Conservation (phyloP, 2,888 invertebrate genomes). For the Calliphora vomitoria region DNA sequence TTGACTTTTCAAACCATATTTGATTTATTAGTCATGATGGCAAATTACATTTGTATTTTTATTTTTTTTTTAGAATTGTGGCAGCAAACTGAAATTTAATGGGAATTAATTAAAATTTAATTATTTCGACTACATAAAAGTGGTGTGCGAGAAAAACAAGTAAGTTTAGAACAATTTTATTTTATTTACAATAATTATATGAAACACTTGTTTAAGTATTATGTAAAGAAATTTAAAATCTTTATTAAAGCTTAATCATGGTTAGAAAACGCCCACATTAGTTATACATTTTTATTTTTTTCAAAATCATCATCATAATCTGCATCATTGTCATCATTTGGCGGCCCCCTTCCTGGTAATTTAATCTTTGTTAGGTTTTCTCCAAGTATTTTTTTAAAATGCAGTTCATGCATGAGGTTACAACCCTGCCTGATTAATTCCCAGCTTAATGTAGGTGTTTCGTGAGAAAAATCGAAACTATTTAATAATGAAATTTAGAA, state of each 20-base stretch:
- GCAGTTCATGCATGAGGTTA: constrained; percentile 62
- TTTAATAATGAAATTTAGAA: constrained; percentile 30
- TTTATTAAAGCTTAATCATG: constrained; percentile 15
- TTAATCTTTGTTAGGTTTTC: constrained; percentile 9
- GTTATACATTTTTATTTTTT: too few relatives aligned
- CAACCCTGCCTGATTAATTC: constrained; percentile 58
- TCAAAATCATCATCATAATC: constrained; percentile 14
- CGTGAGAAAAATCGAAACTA: constrained; percentile 70
- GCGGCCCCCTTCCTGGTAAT: constrained; percentile 24
- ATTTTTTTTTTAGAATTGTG: constrained; percentile 3
- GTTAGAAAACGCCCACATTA: constrained; percentile 32
- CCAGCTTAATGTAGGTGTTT: constrained; percentile 64
- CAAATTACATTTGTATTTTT: constrained; percentile 32
- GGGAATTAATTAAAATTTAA: constrained; percentile 57
- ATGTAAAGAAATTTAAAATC: constrained; percentile 29
- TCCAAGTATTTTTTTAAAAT: constrained; percentile 23
- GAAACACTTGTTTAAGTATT: constrained; percentile 26
- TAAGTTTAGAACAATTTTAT: background rate
- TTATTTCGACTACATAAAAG: constrained; percentile 50
- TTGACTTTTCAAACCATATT: constrained; percentile 53
- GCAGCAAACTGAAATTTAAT: constrained; percentile 20
- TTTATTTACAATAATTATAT: constrained; percentile 8
- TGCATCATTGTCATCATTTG: constrained; percentile 6
- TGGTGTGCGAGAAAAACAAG: constrained; percentile 36
- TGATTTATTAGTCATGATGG: constrained; percentile 66